phyloP scores from a whole-genome alignment of 2,113 vertebrate genomes.

The Psittacus erithacus region DNA sequence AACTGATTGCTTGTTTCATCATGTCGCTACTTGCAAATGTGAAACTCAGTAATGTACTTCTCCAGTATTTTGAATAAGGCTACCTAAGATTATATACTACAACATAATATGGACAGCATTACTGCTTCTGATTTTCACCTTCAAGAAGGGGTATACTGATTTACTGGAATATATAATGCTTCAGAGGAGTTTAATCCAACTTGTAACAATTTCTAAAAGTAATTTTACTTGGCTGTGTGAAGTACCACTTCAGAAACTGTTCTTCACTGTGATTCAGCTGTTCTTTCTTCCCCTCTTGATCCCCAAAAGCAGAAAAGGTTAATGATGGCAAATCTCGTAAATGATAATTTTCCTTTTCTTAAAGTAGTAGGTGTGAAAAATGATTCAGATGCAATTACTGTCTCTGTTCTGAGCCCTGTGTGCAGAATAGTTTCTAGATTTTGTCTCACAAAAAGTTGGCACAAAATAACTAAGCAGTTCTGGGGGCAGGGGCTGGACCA shows the following conservation, averaged over 20 bases:
- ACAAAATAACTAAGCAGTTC: not conserved
- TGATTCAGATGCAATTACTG: slow-evolving; percentile 28
- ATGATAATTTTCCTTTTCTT: not conserved
- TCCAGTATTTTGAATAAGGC: not conserved
- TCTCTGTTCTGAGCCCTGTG: not conserved
- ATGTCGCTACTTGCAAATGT: not conserved
- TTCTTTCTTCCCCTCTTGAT: not conserved
- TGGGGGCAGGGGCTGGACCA: not conserved
- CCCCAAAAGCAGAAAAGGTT: slow-evolving; percentile 29
- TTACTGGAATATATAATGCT: not conserved
- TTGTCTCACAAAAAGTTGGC: not conserved
- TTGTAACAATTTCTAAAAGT: not conserved
- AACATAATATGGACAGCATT: not conserved
- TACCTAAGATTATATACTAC: not conserved
- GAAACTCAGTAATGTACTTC: not conserved
- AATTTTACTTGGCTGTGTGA: slow-evolving; percentile 3
- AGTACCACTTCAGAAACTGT: not conserved
- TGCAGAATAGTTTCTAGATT: not conserved
- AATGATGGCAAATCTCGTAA: slow-evolving; percentile 11
- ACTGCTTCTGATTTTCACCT: not conserved
- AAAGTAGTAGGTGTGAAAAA: slow-evolving; percentile 1
- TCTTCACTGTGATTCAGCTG: not conserved
- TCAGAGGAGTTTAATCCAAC: not conserved
- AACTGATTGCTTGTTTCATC: not conserved
- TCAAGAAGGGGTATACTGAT: not conserved